phyloP scores from a whole-genome alignment of 64 coral and sea anemone genomes.

The Anthopleura sola region DNA sequence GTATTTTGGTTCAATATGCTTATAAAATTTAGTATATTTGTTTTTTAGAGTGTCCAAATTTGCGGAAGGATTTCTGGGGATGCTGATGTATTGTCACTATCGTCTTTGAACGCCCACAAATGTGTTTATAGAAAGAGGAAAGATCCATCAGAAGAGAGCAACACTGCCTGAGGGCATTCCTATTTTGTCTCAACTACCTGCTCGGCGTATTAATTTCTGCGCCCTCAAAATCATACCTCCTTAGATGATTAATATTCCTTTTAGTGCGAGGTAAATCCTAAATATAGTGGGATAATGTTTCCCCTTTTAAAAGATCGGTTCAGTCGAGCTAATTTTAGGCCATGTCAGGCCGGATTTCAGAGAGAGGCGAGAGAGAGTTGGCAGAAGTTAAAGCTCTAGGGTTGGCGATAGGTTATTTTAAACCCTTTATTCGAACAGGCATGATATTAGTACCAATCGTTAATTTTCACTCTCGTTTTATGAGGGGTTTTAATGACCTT shows the following conservation, averaged over 20 bases:
- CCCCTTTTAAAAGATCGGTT: neutral
- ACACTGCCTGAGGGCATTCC: neutral
- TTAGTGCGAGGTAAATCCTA: neutral
- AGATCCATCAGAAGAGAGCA: neutral
- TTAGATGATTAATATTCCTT: constrained; percentile 11
- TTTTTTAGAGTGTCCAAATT: neutral
- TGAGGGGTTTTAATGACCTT: constrained; percentile 1
- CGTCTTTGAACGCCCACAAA: neutral
- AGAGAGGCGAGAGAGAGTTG: neutral
- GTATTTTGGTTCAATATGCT: neutral
- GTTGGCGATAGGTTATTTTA: neutral
- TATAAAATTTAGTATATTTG: neutral
- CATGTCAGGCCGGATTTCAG: neutral
- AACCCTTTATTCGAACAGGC: neutral
- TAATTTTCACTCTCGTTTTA: constrained; percentile 1
- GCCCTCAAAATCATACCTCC: constrained; percentile 25
- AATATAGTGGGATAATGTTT: neutral
- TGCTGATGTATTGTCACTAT: neutral
- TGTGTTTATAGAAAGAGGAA: constrained; percentile 3
- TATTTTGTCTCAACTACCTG: constrained; percentile 16
- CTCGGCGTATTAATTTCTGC: constrained; percentile 15
- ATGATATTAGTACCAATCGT: neutral
- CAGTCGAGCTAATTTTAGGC: neutral
- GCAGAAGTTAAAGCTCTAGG: neutral
- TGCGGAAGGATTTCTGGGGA: neutral